Evolutionary conservation across 2,113 vertebrate species (phyloP), one percentile per base, ranked within the genome.

Genomic region (Brachyhypopomus occidentalis): DNA sequence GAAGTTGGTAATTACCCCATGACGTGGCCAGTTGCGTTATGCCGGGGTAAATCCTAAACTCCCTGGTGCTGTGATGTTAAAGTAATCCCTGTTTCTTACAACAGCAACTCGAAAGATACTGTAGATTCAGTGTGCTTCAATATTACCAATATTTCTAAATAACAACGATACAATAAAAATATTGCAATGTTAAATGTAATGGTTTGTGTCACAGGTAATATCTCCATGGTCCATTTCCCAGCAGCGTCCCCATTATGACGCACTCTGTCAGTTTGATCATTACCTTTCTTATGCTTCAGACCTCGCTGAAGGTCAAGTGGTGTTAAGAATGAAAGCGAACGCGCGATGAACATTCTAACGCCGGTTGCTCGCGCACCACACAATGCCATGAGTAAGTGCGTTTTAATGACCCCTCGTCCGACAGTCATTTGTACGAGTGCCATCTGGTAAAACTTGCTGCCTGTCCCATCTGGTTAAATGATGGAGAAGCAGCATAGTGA

Each of bases 391-490:
- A 60, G 48, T 77, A 59, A 84, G 75, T 56, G 27, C 52, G 30
- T 77, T 79, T 83, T 75, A 82, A 83, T 72, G 84, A 83, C 66
- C 77, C 79, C 58, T 62, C 70, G 66, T 85, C 41, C 64, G 63
- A 71, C 71, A 52, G 9, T 60, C 72, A 74, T 62, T 82, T 83
- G 77, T 72, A 72, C 45, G 25, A 34, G 59, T 72, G 67, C 80
- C 77, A 80, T 85, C 80, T 83, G 84, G 72, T 77, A 63, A 63
- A 75, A 85, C 55, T 82, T 62, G 23, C 64, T 27, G 14, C 7
- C 25, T 27, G 19, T 75, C 56, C 72, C 66, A 74, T 83, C 80
- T 76, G 60, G 23, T 75, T 58, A 64, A 73, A 73, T 71, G 69
- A 82, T 59, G 52, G 66, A 79, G 69, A 25, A 48, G 30, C 8